These are phyloP conservation scores for Todiramphus chloris DNA, from an alignment of 2,113 vertebrate genomes.

Conservation along the genomic window DNA sequence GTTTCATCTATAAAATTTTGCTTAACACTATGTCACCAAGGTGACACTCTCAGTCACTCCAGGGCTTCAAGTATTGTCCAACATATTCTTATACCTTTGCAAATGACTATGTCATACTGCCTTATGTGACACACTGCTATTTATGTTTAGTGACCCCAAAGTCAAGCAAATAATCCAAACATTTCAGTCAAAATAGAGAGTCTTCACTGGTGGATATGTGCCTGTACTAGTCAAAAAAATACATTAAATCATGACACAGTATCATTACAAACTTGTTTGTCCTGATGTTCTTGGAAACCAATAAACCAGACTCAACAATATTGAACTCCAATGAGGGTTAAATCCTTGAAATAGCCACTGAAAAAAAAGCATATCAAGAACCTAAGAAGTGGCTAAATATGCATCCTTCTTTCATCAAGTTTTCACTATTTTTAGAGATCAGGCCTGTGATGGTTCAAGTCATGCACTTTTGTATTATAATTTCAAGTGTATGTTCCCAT, in stretches of 20 bases:
- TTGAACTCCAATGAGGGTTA: neutral
- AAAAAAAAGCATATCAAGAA: neutral
- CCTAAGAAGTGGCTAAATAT: neutral
- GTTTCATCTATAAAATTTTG: neutral
- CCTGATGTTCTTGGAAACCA: neutral
- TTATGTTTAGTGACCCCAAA: neutral
- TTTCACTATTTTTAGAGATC: neutral
- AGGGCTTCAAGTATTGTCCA: neutral
- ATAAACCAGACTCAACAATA: neutral
- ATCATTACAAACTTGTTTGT: neutral
- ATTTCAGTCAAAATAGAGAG: neutral
- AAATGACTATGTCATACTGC: neutral
- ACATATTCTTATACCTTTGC: neutral
- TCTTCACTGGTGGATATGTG: neutral
- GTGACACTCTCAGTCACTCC: neutral
- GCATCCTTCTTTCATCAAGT: neutral
- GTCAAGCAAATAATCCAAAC: neutral
- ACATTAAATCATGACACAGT: neutral
- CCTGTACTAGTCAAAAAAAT: neutral
- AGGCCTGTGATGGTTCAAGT: neutral
- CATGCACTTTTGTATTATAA: neutral
- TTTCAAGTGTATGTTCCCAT: neutral
- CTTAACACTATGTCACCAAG: neutral
- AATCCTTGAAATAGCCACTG: neutral
- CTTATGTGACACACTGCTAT: neutral